These are phyloP conservation scores for Alfaro cultratus DNA, from an alignment of 2,797 vertebrate species.

Conservation along the genomic window DNA sequence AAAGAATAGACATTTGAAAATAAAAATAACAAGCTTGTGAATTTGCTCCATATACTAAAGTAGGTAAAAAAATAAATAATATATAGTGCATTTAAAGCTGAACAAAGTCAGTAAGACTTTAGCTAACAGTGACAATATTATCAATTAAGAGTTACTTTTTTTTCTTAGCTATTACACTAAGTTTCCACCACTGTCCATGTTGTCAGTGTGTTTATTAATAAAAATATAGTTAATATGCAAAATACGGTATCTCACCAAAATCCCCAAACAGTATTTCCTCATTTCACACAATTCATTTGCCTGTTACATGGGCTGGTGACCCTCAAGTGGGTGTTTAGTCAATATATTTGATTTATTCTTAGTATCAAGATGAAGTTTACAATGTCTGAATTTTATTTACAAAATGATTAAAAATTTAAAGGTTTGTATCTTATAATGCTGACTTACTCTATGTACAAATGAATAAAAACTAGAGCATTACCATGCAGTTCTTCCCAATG, in stretches of 20 bases:
- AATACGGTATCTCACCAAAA: background rate
- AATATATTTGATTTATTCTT: background rate
- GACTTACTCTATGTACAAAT: background rate
- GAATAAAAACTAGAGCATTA: slow-evolving; percentile 6
- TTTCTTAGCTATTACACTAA: background rate
- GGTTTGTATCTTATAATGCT: background rate
- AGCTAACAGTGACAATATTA: background rate
- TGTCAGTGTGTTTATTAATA: background rate
- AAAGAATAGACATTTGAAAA: background rate
- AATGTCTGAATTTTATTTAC: background rate
- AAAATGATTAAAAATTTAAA: background rate
- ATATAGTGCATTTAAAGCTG: background rate
- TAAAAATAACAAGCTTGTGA: background rate
- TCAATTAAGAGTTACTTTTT: background rate
- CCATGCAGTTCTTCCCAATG: slow-evolving; percentile 13
- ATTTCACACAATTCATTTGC: background rate
- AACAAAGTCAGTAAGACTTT: background rate
- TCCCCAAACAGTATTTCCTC: background rate
- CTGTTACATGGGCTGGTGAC: too few species aligned
- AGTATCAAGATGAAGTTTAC: background rate
- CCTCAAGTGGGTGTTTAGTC: background rate
- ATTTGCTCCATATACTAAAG: background rate
- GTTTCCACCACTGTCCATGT: background rate
- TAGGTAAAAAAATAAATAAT: background rate
- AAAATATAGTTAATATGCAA: background rate